These are phyloP conservation scores for Itoplectis maculator DNA, from an alignment of 2,888 invertebrate species.

Conservation along the genomic window DNA sequence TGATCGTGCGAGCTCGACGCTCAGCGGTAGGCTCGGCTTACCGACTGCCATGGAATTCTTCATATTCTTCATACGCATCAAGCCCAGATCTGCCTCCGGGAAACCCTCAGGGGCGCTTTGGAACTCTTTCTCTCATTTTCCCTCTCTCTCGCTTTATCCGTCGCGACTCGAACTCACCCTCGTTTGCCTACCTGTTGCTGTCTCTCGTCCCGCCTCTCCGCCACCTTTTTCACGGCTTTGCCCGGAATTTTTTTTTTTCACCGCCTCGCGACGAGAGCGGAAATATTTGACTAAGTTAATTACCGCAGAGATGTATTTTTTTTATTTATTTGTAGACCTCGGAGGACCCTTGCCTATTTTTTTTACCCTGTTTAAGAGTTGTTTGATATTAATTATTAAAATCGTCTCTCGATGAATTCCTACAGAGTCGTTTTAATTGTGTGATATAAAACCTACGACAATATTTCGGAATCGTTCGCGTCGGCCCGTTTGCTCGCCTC, in stretches of 20 bases:
- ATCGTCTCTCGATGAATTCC: too few species aligned
- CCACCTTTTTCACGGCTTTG: not conserved
- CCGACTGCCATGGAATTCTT: conserved; percentile 12
- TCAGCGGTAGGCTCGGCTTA: conserved; percentile 12
- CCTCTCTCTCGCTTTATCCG: not conserved
- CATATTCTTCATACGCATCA: conserved; percentile 34
- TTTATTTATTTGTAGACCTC: not conserved
- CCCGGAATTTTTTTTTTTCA: too few species aligned
- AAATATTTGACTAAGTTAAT: not conserved
- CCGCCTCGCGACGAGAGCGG: not conserved
- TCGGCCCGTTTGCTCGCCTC: not conserved
- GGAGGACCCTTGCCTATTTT: too few species aligned
- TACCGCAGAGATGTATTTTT: not conserved
- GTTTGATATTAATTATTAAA: too few species aligned
- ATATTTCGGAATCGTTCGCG: not conserved
- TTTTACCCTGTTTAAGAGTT: too few species aligned
- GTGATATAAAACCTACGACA: too few species aligned
- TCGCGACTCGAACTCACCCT: not conserved
- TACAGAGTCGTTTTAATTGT: too few species aligned
- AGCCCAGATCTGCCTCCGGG: not conserved
- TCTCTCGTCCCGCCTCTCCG: not conserved
- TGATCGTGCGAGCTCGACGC: too few species aligned
- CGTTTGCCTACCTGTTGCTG: conserved; percentile 47
- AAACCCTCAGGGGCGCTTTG: not conserved
- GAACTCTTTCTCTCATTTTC: not conserved